Conservation (phyloP, 2,888 invertebrate species). For the Argyresthia goedartella region DNA sequence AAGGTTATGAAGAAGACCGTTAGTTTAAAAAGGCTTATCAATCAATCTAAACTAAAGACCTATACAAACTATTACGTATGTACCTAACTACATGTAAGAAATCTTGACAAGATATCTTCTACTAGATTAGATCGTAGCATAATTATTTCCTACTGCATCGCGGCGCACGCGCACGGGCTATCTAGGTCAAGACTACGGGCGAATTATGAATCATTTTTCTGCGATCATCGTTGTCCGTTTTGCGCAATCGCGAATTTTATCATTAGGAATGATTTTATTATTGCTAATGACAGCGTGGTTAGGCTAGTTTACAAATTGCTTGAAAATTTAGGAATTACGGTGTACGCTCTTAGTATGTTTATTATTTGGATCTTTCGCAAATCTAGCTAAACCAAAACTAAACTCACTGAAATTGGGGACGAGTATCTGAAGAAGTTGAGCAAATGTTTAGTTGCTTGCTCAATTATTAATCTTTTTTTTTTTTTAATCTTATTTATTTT, state of each 20-base stretch:
- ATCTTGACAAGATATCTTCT: neutral
- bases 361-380: too few relatives aligned
- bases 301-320: neutral
- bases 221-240: constrained; percentile 25
- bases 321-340: neutral
- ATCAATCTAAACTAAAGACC: too few relatives aligned
- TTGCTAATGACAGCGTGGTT: neutral
- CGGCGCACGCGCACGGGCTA: constrained; percentile 18
- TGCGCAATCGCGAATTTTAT: constrained; percentile 14
- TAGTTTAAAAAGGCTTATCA: too few relatives aligned
- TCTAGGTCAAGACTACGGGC: constrained; percentile 34
- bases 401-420: too few relatives aligned
- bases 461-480: too few relatives aligned
- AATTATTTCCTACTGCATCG: constrained; percentile 9
- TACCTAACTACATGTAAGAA: too few relatives aligned
- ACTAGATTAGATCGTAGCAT: neutral
- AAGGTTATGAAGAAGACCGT: too few relatives aligned
- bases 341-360: neutral
- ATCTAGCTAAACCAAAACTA: too few relatives aligned
- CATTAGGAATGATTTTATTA: neutral
- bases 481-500: too few relatives aligned
- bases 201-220: constrained; percentile 36
- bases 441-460: too few relatives aligned
- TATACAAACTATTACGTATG: too few relatives aligned
- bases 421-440: too few relatives aligned